These are phyloP conservation scores for Anas platyrhynchos DNA, from an alignment of 2,113 vertebrate species.

Conservation along the genomic window DNA sequence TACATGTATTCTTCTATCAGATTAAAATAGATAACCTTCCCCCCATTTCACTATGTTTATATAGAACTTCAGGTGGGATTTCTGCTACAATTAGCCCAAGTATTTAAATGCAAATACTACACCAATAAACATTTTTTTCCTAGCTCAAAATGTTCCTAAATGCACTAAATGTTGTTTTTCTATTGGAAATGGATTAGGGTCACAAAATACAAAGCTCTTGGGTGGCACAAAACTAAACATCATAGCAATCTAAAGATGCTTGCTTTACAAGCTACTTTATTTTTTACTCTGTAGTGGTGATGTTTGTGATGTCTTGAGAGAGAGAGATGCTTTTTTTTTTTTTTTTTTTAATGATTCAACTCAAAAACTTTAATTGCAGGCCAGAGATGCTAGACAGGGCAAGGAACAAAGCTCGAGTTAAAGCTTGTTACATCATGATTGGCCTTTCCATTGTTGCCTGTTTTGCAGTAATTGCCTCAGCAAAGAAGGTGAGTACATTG, in stretches of 20 bases:
- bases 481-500: conserved; percentile 73
- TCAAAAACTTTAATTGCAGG: conserved; percentile 59
- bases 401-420: conserved; percentile 81
- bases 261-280: neutral
- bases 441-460: conserved; percentile 79
- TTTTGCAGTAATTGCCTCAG: conserved; percentile 78
- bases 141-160: neutral
- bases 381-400: conserved; percentile 77
- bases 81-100: neutral
- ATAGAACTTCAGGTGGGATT: neutral
- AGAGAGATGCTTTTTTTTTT: neutral
- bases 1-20: rapidly evolving
- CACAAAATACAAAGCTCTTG: neutral
- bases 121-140: neutral
- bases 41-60: neutral
- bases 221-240: rapidly evolving
- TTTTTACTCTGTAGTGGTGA: neutral
- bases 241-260: neutral
- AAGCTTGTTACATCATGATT: conserved; percentile 84
- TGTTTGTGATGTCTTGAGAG: neutral
- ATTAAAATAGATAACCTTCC: rapidly evolving
- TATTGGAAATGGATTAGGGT: neutral
- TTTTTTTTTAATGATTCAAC: neutral
- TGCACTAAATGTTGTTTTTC: neutral
- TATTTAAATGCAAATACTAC: neutral